Evolutionary conservation across 2,113 vertebrate species (phyloP).

Genomic region (Natator depressus): DNA sequence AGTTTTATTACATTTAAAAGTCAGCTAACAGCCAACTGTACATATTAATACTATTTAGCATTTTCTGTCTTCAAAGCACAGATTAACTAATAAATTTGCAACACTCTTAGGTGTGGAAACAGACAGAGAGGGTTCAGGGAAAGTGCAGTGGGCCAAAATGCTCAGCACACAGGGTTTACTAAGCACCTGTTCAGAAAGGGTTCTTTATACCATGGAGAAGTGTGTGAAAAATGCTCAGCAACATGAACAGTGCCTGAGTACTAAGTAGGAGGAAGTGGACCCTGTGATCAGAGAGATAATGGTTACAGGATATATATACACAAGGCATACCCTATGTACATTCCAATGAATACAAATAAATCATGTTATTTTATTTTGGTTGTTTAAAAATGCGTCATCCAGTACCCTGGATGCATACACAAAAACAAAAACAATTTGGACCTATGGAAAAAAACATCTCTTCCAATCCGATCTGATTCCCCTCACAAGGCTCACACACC

Average conservation of each 20-base stretch:
- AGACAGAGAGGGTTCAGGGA: neutral
- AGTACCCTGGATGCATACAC: neutral
- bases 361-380: neutral
- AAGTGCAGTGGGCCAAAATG: neutral
- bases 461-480: neutral
- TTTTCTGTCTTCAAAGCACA: neutral
- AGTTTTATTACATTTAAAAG: neutral
- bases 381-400: neutral
- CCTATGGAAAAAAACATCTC: neutral
- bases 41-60: neutral
- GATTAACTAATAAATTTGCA: neutral
- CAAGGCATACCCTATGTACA: neutral
- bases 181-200: neutral
- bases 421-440: neutral
- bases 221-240: neutral
- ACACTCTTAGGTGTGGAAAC: neutral
- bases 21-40: neutral
- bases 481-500: neutral
- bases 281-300: neutral
- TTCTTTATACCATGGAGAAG: neutral
- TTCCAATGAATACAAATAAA: neutral
- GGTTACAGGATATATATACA: neutral
- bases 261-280: neutral
- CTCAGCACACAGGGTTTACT: neutral
- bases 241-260: neutral